phyloP scores from a whole-genome alignment of 2,113 vertebrate species.

The Rousettus leschenaultii region DNA sequence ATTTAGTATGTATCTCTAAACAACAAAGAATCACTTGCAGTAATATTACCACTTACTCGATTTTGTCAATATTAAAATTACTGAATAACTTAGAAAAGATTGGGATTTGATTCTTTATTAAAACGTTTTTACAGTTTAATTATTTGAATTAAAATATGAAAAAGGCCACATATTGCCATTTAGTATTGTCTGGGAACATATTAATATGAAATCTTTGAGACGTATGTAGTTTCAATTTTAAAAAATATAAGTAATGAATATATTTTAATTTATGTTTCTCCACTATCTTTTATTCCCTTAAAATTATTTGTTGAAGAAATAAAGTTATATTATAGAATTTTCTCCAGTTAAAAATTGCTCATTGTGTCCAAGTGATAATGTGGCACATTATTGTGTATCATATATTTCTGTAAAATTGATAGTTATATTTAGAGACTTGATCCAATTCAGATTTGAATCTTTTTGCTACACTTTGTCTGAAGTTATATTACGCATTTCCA shows the following conservation, averaged over 20 bases:
- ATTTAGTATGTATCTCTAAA: not conserved
- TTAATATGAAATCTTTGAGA: not conserved
- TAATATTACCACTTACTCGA: not conserved
- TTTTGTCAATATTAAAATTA: not conserved
- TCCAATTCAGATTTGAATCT: not conserved
- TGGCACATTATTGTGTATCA: not conserved
- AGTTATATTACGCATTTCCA: not conserved
- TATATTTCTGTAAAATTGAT: not conserved
- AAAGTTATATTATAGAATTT: not conserved
- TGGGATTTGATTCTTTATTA: not conserved
- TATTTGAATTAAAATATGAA: not conserved
- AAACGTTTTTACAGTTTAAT: not conserved
- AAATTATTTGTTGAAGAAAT: not conserved
- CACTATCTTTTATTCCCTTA: not conserved
- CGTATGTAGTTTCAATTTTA: not conserved
- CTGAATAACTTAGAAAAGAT: not conserved
- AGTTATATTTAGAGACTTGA: not conserved
- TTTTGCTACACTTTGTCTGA: not conserved
- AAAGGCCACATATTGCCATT: not conserved
- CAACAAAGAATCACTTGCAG: not conserved
- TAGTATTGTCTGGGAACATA: not conserved
- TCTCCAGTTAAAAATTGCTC: not conserved
- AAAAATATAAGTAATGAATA: not conserved
- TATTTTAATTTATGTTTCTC: not conserved
- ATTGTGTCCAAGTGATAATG: not conserved